Evolutionary conservation across 2,888 invertebrate genomes (phyloP), one percentile per base, ranked within the genome.

Genomic region (Napeogenes sylphis): DNA sequence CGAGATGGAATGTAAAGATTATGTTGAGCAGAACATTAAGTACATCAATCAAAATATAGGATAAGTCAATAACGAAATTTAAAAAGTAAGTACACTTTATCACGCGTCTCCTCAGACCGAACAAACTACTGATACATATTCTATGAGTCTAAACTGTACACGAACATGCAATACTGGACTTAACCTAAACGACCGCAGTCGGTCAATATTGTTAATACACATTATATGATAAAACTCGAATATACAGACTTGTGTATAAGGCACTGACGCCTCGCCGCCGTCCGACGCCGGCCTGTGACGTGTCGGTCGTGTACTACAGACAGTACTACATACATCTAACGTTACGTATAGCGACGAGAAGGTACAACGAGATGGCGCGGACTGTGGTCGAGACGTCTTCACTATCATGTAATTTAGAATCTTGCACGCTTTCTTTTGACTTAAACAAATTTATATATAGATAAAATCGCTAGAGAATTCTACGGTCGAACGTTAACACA

Each of bases 331-430:
- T 21, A 21, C 21, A 58, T 53, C 30, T 42, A 51, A 13, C n/a
- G 21, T 58, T 58, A 61, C 56, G 57, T 61, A 57, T 45, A 51
- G 32, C n/a, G 53, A 4, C 62, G 38, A 30, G 54, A 54, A 35
- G 58, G 47, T 57, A 54, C 62, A 55, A 58, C 57, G 30, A 46
- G 10, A 5, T 47, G n/a, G 55, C 56, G 64, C 63, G 70, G 55
- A 63, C 57, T 33, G 38, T 54, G 77, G 72, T 32, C 76, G 78
- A 68, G 73, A 21, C 82, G 81, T 73, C 82, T 82, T 80, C 76
- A 79, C 83, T 86, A 83, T 70, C 63, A 66, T 65, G 63, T 87
- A 87, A 84, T 88, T 88, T 87, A 87, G 87, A 87, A 87, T 87
- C 65, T 84, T 80, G 81, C 84, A 87, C 87, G 84, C 85, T 85